Conservation (phyloP, 2,888 invertebrate genomes). For the Mythimna lalbum region DNA sequence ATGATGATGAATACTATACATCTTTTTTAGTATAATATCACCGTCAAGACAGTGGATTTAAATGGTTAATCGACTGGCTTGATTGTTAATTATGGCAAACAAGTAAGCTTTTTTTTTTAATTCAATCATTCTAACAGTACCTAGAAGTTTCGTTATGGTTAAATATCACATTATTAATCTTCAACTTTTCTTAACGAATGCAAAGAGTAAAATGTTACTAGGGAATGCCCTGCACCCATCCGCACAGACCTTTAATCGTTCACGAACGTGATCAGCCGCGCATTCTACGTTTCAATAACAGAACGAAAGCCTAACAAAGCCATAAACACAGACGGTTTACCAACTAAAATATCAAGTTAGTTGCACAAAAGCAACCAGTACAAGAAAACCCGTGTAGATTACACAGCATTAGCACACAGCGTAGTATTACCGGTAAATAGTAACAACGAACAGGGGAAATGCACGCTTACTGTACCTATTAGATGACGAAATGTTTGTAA, state of each 20-base stretch:
- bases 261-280: conserved; percentile 52
- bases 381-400: conserved; percentile 66
- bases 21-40: too few species aligned
- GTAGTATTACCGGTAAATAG: conserved; percentile 64
- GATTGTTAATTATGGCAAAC: background rate
- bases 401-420: conserved; percentile 62
- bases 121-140: background rate
- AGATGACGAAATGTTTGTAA: conserved; percentile 62
- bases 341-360: conserved; percentile 67
- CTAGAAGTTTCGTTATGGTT: background rate
- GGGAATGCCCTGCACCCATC: conserved; percentile 19
- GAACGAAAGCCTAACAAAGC: conserved; percentile 55
- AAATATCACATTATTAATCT: background rate
- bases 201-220: background rate
- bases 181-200: background rate
- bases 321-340: conserved; percentile 54
- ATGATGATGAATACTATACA: too few species aligned
- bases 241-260: conserved; percentile 47
- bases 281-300: conserved; percentile 52
- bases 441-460: conserved; percentile 65
- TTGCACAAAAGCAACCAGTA: conserved; percentile 65
- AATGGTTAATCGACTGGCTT: background rate
- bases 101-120: background rate
- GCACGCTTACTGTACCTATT: conserved; percentile 55
- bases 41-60: background rate